Base-by-base conservation (phyloP, 2,888 invertebrate species). In the Leucophora obtusa region DNA sequence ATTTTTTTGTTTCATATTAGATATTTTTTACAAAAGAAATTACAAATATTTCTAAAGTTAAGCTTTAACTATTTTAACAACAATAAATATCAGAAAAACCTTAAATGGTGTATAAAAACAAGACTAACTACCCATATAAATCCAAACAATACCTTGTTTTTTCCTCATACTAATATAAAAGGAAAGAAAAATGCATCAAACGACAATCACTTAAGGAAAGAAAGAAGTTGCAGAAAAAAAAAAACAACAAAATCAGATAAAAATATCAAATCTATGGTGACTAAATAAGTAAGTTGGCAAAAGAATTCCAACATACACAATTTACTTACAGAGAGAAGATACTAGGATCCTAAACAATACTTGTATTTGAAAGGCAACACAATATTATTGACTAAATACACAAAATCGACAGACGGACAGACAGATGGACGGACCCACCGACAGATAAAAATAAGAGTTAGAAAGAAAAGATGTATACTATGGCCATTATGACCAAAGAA, bases 181-280 rank as follows among this genome's bases (percentile, higher is more conserved):
- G 58, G 17, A 24, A 47, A 51, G 18, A 75, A 74, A 80, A 80
- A 63, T 80, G 68, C 76, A 72, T 76, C 76, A 80, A 80, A 80
- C 72, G 80, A 72, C 62, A 72, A 75, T 80, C 72, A 80, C 62
- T 75, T 80, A 50, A 66, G 18, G 6, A 54, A 14, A 11, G 15
- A 17, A 53, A 59, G 38, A 59, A 38, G 11, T 51, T n/a, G 33
- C 15, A 65, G n/a, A 62, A 24, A 54, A 65, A 59, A 75, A 71
- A 68, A 10, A 24, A 62, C 66, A 66, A 70, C 60, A 35, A 72
- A 69, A 81, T 81, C 81, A 77, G 81, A 81, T 81, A 81, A 81
- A 81, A 73, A 73, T 77, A 72, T 70, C 72, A 70, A 72, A 28
- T 73, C 65, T 70, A 65, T 56, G 56, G 72, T 77, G 73, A 81